Conservation (phyloP, 2,113 vertebrate genomes). For the Casuarius casuarius region DNA sequence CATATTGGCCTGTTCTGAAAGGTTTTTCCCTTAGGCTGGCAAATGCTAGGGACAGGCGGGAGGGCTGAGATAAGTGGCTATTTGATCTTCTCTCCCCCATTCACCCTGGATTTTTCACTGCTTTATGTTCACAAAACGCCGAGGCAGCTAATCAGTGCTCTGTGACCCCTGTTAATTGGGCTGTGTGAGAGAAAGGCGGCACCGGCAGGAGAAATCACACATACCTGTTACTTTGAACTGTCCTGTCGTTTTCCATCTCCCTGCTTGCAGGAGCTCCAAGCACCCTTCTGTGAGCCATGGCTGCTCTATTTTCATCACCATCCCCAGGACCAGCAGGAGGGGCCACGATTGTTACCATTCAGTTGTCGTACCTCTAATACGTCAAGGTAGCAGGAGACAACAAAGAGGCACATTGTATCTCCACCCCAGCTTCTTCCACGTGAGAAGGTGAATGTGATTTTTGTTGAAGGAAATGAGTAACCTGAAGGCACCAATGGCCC, state of each 20-base stretch:
- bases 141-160: conserved; percentile 61
- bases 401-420: background rate
- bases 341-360: background rate
- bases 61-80: conserved; percentile 52
- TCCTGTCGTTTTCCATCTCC: conserved; percentile 17
- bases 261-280: conserved; percentile 15
- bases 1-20: background rate
- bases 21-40: conserved; percentile 38
- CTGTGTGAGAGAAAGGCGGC: conserved; percentile 44
- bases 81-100: conserved; percentile 52
- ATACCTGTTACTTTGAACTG: conserved; percentile 57
- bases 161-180: conserved; percentile 60
- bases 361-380: background rate
- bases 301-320: background rate
- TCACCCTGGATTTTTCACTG: conserved; percentile 52
- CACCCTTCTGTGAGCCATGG: conserved; percentile 30
- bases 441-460: conserved; percentile 14
- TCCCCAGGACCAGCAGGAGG: conserved; percentile 7
- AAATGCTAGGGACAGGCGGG: conserved; percentile 31
- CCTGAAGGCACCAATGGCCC: background rate
- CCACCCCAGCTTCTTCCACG: background rate
- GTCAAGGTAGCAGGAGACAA: background rate
- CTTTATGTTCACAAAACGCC: conserved; percentile 48
- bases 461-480: background rate
- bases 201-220: conserved; percentile 48